These are phyloP conservation scores for Anoura caudifer DNA, from an alignment of 2,113 vertebrate species.

Conservation along the genomic window DNA sequence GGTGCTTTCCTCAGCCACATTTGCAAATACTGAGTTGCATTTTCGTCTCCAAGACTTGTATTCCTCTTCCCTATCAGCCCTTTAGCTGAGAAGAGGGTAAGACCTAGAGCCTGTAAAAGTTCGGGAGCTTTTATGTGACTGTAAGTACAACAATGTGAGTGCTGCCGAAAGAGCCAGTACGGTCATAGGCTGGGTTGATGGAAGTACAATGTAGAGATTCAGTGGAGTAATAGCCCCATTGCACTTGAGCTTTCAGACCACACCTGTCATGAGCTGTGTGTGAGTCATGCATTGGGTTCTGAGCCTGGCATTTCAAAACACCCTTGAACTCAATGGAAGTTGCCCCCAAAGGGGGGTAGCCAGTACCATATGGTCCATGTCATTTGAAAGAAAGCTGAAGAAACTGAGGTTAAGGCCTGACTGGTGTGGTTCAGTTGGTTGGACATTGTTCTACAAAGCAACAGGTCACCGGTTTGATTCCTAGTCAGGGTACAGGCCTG, in stretches of 20 bases:
- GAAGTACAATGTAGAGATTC: background rate
- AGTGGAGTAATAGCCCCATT: background rate
- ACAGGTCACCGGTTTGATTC: too few relatives aligned
- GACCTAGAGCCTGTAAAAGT: background rate
- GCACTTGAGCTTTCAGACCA: background rate
- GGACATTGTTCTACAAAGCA: too few relatives aligned
- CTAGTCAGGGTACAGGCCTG: too few relatives aligned
- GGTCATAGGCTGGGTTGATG: background rate
- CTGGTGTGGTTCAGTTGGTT: too few relatives aligned
- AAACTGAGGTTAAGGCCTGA: background rate
- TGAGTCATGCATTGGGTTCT: background rate
- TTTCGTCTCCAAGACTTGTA: background rate
- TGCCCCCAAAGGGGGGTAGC: background rate
- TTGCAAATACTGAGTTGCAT: background rate
- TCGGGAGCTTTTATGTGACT: background rate
- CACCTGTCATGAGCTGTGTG: background rate
- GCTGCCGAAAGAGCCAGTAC: background rate
- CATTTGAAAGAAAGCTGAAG: slow-evolving; percentile 1
- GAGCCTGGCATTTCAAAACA: background rate
- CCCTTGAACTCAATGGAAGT: background rate
- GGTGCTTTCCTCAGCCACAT: background rate
- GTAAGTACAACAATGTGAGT: background rate
- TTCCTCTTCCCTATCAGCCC: background rate
- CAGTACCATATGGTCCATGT: background rate
- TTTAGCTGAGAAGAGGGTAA: background rate